Base-by-base conservation (phyloP, 2,888 invertebrate species). In the Phymatocera aterrima region DNA sequence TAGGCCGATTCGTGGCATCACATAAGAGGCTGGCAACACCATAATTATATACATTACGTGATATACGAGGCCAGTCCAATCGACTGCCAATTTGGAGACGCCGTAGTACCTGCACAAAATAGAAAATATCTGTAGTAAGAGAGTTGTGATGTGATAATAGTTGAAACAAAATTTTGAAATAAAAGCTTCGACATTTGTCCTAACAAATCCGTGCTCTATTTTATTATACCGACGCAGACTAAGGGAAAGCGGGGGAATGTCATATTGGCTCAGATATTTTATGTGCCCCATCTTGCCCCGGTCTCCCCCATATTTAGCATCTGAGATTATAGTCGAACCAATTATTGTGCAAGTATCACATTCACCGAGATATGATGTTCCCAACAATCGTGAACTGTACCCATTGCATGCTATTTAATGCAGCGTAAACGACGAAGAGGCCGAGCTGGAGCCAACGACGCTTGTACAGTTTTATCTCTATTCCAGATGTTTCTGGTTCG, bases 51-150 rank as follows among this genome's bases (percentile, higher is more conserved):
- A 94, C 21, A 90, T 89, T 51, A 92, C 86, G 94, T 94, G 94
- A 88, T 93, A 94, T 79, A 93, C 90, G 91, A 94, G 93, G 31
- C 93, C 93, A 5, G 93, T 91, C 93, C 93, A 93, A 85, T 94
- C 92, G 60, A 94, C 91, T 24, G 91, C 88, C 74, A 80, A 77
- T 12, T 83, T 75, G 10, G 82, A 77, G 8, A 90, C 88, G 0
- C 80, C 81, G 80, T 87, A 88, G 81, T 87, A 86, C 46, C 87
- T 89, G 15, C 6, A n/a, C 31, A 34, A 31, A 51, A 51, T 51
- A 3, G 21, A 51, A 6, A 6, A 51, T 18, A 8, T 51, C 3
- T 0, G 12, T 31, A 61, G n/a, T 34, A 61, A 12, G 31, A 6
- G 31, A n/a, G 5, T n/a, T n/a, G n/a, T n/a, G n/a, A n/a, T n/a